Evolutionary conservation across 1,140 invertebrate species (phyloP).

Genomic region (Formica exsecta): DNA sequence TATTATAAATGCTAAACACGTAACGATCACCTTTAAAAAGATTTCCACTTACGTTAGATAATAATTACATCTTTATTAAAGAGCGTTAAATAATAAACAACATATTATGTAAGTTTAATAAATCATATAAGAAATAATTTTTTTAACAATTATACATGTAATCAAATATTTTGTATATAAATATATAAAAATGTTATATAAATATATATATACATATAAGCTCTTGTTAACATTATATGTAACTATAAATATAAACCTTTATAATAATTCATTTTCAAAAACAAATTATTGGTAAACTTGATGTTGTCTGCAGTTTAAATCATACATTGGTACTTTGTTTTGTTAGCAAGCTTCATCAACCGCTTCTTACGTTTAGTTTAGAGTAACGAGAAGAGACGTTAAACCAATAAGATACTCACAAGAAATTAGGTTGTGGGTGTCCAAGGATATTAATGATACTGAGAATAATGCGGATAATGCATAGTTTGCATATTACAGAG

Average conservation of each 20-base stretch:
- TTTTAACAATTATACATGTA: too few species aligned
- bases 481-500: constrained; percentile 31
- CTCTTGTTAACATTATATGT: not conserved
- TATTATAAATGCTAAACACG: not conserved
- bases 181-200: too few species aligned
- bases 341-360: constrained; percentile 19
- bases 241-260: not conserved
- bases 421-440: constrained; percentile 43
- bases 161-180: too few species aligned
- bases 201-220: too few species aligned
- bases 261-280: not conserved
- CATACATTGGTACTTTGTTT: constrained; percentile 1
- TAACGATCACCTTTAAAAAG: not conserved
- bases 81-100: not conserved
- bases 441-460: constrained; percentile 53
- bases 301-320: not conserved
- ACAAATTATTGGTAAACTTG: not conserved
- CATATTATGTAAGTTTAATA: not conserved
- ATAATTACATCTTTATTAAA: constrained; percentile 5
- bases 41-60: not conserved
- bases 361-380: constrained; percentile 20
- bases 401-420: constrained; percentile 35
- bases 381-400: constrained; percentile 32
- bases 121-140: not conserved
- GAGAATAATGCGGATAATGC: constrained; percentile 61